Conservation (phyloP, 1,140 invertebrate genomes). For the Phenacoccus solenopsis region DNA sequence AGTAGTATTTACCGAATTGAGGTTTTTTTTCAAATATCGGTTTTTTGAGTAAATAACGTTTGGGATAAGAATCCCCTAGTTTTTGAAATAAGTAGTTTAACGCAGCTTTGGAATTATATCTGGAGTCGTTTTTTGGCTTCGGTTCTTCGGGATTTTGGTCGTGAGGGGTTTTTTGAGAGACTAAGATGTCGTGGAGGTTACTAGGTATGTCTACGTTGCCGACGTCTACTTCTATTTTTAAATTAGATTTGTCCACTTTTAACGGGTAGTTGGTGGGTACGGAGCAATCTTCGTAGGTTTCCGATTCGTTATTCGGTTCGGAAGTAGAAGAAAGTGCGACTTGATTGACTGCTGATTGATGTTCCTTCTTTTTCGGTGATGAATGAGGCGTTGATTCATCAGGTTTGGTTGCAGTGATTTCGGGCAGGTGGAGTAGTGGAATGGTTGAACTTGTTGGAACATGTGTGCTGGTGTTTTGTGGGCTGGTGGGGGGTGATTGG, state of each 20-base stretch:
- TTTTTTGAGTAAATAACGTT: not conserved
- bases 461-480: too few relatives aligned
- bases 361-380: not conserved
- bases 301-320: not conserved
- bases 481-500: too few relatives aligned
- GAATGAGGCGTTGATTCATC: not conserved
- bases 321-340: not conserved
- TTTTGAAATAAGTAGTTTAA: conserved; percentile 5
- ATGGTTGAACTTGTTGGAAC: too few relatives aligned
- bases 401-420: too few relatives aligned
- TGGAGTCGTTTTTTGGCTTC: not conserved
- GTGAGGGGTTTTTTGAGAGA: not conserved
- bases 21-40: not conserved
- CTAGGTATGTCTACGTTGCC: not conserved
- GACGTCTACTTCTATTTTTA: conserved; percentile 9
- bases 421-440: too few relatives aligned
- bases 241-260: not conserved
- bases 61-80: not conserved
- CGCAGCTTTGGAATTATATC: conserved; percentile 1
- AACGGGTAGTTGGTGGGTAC: not conserved
- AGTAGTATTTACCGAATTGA: not conserved
- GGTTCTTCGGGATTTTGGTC: not conserved
- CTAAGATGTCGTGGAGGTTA: not conserved
- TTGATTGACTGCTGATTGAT: too few relatives aligned
- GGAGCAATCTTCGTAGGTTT: not conserved